Percentiles rank a stretch among this genome's conserved stretches.
phyloP scores from a whole-genome alignment of 2,888 invertebrate genomes.

The Encarsia formosa region DNA sequence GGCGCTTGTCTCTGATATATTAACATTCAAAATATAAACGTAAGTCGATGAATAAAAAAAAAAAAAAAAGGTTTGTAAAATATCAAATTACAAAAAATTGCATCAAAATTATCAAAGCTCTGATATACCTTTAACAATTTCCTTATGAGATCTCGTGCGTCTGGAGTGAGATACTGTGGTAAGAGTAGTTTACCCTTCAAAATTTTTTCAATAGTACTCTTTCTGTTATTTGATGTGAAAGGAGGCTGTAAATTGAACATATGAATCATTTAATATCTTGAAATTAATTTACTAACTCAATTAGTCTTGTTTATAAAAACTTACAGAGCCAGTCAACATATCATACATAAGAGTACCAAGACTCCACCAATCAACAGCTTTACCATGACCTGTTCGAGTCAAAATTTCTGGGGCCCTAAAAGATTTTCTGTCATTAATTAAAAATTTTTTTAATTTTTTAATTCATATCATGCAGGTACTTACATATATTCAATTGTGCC shows the following conservation, averaged over 20 bases:
- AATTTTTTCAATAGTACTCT: slow-evolving; percentile 98
- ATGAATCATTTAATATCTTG: neutral
- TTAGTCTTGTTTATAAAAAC: too few relatives aligned
- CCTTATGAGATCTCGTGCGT: slow-evolving; percentile 91
- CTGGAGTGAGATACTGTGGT: slow-evolving; percentile 92
- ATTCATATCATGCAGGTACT: too few relatives aligned
- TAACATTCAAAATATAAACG: too few relatives aligned
- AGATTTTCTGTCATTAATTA: slow-evolving; percentile 1
- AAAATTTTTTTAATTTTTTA: neutral
- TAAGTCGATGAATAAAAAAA: too few relatives aligned
- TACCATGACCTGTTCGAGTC: slow-evolving; percentile 93
- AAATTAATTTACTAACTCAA: too few relatives aligned
- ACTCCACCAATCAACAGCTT: slow-evolving; percentile 99
- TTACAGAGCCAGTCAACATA: slow-evolving; percentile 94
- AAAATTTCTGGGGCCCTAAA: slow-evolving; percentile 97
- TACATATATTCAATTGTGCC: slow-evolving; percentile 99
- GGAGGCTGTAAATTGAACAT: slow-evolving; percentile 68
- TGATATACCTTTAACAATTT: slow-evolving; percentile 76
- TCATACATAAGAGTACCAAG: slow-evolving; percentile 97
- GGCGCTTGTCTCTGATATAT: slow-evolving; percentile 65
- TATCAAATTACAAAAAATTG: neutral
- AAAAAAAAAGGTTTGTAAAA: neutral
- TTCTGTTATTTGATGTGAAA: slow-evolving; percentile 94
- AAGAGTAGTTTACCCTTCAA: slow-evolving; percentile 90
- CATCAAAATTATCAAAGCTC: neutral